Base-by-base conservation (phyloP, 1,140 invertebrate species). In the Bombus superbus region DNA sequence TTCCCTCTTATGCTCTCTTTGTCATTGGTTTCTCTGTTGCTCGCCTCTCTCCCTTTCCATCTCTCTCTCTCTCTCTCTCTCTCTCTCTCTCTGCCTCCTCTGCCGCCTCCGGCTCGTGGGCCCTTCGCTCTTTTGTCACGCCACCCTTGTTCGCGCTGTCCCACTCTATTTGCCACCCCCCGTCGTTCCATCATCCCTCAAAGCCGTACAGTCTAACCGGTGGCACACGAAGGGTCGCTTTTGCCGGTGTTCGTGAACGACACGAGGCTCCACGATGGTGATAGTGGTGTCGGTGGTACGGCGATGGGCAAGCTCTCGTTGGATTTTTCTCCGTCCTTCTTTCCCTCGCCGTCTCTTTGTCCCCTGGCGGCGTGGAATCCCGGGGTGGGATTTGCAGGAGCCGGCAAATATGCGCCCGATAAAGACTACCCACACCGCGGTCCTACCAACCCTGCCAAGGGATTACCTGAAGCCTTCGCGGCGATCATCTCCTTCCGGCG, bases 131-230 rank as follows among this genome's bases (percentile, higher is more conserved):
- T 94, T 95, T 95, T 95, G 94, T 95, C 94, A 93, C 91, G 90
- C 90, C 93, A 93, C 94, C 94, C 94, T 94, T 94, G 93, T 94
- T 93, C 94, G 92, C 92, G 92, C 93, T 94, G 92, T 94, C 94
- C 92, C 93, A 93, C 93, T 94, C 92, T 92, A 92, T 93, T 94
- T 94, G 90, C 92, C 92, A 89, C 89, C 90, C 75, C 86, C 89
- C 86, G 86, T 87, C 90, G 90, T 90, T 91, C 92, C 92, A 89
- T 92, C 93, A 92, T 93, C 92, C 92, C 90, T 93, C 92, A 93
- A 92, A 93, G 90, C 92, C 86, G 80, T 89, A 81, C 88, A 85
- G 87, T 91, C 90, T 91, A 89, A 90, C 87, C 89, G 85, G 87
- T 89, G 90, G 83, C 84, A 78, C 71, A 88, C 81, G 81, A 83